Percentiles rank a stretch among this genome's conserved stretches.
Evolutionary conservation across 1,140 invertebrate species (phyloP).

Genomic region (Copidosoma floridanum): DNA sequence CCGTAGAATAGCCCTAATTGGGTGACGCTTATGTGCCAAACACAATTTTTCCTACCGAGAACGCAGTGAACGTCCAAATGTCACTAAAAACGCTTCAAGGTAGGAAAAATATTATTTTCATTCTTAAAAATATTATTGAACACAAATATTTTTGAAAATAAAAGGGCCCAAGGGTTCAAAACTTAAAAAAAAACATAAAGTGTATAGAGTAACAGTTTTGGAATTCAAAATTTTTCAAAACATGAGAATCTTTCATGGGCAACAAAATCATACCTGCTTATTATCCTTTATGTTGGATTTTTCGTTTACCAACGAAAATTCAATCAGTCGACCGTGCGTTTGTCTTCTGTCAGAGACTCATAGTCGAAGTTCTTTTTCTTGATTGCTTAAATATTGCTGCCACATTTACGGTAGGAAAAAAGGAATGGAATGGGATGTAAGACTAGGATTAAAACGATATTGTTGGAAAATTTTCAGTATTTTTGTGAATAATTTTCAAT

Average conservation of each 20-base stretch:
- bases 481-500: constrained; percentile 7
- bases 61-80: too few relatives aligned
- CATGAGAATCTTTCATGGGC: neutral
- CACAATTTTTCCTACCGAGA: too few relatives aligned
- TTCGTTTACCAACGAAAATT: constrained; percentile 12
- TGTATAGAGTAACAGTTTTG: neutral
- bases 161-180: neutral
- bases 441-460: neutral
- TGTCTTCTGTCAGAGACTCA: constrained; percentile 14
- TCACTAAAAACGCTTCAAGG: too few relatives aligned
- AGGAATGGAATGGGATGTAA: neutral
- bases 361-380: constrained; percentile 7
- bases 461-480: constrained; percentile 7
- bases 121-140: too few relatives aligned
- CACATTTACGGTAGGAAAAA: neutral
- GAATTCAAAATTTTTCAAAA: neutral
- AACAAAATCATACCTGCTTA: constrained; percentile 24
- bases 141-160: constrained; percentile 2
- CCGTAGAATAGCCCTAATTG: too few relatives aligned
- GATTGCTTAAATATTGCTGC: neutral
- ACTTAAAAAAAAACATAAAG: neutral
- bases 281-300: neutral
- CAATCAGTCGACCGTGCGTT: constrained; percentile 16
- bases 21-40: too few relatives aligned
- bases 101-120: too few relatives aligned